phyloP scores from a whole-genome alignment of 2,797 vertebrate genomes.

The Xenentodon cancila region DNA sequence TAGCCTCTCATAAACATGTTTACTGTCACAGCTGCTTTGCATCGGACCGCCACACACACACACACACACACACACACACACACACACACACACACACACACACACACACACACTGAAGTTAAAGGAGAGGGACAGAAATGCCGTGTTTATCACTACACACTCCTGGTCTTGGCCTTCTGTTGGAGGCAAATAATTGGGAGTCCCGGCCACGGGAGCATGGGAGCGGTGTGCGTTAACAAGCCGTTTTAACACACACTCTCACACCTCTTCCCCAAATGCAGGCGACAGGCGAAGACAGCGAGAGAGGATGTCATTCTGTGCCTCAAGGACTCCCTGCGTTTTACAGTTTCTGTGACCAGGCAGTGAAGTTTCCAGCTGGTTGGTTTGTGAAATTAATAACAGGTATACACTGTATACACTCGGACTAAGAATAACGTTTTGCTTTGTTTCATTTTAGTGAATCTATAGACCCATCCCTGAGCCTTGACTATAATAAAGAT shows the following conservation, averaged over 20 bases:
- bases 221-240: slow-evolving; percentile 68
- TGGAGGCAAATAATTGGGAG: slow-evolving; percentile 62
- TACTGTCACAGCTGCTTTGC: slow-evolving; percentile 92
- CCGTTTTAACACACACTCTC: slow-evolving; percentile 69
- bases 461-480: no score
- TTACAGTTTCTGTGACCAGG: slow-evolving; percentile 28
- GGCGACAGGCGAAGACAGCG: slow-evolving; percentile 20
- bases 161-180: slow-evolving; percentile 50
- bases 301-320: slow-evolving; percentile 25
- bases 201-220: slow-evolving; percentile 55
- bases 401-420: slow-evolving; percentile 2
- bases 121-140: slow-evolving; percentile 23
- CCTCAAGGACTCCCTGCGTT: slow-evolving; percentile 45
- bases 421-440: not conserved
- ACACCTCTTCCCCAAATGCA: slow-evolving; percentile 39
- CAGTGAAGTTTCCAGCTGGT: not conserved
- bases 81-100: no score
- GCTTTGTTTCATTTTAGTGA: no score
- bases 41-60: slow-evolving; percentile 76
- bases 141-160: slow-evolving; percentile 58
- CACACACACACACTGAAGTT: not conserved
- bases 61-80: slow-evolving; percentile 48
- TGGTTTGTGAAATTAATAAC: slow-evolving; percentile 7
- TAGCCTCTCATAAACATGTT: slow-evolving; percentile 93
- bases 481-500: no score